A percentile compares a stretch with the other conserved stretches of the same genome.
phyloP scores from a whole-genome alignment of 1,140 invertebrate genomes.

The Drosophila chauvacae region DNA sequence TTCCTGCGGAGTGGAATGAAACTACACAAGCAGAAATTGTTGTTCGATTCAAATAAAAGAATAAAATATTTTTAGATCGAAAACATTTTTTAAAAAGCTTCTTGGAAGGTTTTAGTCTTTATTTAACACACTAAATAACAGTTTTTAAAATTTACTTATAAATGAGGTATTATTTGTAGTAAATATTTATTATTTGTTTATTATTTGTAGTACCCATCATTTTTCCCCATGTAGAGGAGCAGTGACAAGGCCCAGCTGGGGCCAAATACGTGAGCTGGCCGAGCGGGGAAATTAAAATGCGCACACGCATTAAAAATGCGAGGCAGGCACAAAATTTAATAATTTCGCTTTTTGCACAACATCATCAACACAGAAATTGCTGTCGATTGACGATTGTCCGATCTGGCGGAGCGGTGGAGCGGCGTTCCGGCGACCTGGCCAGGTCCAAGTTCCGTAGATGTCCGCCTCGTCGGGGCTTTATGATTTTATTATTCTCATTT shows the following conservation, averaged over 20 bases:
- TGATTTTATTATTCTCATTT: slow-evolving; percentile 82
- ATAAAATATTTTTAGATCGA: too few species aligned
- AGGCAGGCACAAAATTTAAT: slow-evolving; percentile 78
- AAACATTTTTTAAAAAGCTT: too few species aligned
- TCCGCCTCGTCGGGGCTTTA: slow-evolving; percentile 48
- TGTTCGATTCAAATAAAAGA: too few species aligned
- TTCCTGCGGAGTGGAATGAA: slow-evolving; percentile 4
- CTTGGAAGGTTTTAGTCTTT: too few species aligned
- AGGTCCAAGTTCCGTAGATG: slow-evolving; percentile 13
- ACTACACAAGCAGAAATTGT: slow-evolving; percentile 2
- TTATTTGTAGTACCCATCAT: not conserved
- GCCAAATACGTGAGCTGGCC: slow-evolving; percentile 51
- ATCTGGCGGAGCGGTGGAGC: not conserved
- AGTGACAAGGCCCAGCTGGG: slow-evolving; percentile 41
- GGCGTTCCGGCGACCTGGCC: slow-evolving; percentile 13
- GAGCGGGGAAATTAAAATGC: slow-evolving; percentile 58
- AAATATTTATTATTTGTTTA: too few species aligned
- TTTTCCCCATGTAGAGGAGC: not conserved
- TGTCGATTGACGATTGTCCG: slow-evolving; percentile 46
- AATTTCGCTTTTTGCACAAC: slow-evolving; percentile 82
- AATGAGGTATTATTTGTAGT: too few species aligned
- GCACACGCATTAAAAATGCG: slow-evolving; percentile 69
- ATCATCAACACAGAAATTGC: slow-evolving; percentile 46
- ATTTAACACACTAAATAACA: too few species aligned
- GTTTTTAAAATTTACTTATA: too few species aligned